Percentiles rank a stretch among this genome's conserved stretches.
Conservation (phyloP, 2,113 vertebrate genomes). For the Cygnus buccinator region DNA sequence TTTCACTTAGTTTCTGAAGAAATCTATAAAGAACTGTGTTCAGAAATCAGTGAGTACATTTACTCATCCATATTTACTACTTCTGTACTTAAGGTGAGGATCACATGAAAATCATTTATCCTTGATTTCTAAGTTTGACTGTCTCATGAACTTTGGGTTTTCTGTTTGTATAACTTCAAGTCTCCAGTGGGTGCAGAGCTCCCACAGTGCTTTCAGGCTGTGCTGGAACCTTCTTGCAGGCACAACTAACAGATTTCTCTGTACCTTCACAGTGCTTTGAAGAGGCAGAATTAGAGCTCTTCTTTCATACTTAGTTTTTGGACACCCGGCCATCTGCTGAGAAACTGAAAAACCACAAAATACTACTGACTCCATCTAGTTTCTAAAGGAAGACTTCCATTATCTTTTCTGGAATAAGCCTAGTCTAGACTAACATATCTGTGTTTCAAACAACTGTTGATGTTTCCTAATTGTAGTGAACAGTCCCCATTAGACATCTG, state of each 20-base stretch:
- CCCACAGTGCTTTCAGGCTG: rapidly evolving
- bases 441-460: neutral
- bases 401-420: neutral
- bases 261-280: neutral
- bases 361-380: neutral
- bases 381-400: neutral
- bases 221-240: neutral
- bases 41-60: neutral
- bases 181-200: neutral
- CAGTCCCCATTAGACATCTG: neutral
- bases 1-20: neutral
- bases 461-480: neutral
- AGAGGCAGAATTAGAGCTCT: neutral
- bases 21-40: neutral
- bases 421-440: neutral
- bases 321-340: neutral
- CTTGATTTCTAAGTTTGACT: neutral
- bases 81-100: neutral
- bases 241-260: neutral
- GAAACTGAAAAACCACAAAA: neutral
- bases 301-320: neutral
- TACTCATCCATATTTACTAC: neutral
- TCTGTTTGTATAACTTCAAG: neutral
- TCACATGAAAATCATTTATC: too few species aligned
- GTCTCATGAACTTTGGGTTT: neutral